These are phyloP conservation scores for Drosophila paranaensis DNA, from an alignment of 2,888 invertebrate species.

Conservation along the genomic window DNA sequence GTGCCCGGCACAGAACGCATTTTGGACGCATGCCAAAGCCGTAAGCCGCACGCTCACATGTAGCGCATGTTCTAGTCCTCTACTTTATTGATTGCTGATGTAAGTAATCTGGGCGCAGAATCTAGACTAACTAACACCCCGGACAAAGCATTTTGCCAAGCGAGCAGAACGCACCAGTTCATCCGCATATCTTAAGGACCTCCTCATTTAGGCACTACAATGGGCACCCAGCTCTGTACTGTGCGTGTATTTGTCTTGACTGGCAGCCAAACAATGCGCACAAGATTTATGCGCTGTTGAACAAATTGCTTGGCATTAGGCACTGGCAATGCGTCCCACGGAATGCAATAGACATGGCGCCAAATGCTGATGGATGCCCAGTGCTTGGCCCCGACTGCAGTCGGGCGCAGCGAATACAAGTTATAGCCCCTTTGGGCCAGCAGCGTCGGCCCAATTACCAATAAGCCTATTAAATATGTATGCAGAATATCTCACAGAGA, in stretches of 20 bases:
- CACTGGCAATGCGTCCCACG: constrained; percentile 42
- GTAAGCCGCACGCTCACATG: constrained; percentile 16
- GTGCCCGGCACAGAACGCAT: constrained; percentile 58
- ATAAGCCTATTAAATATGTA: constrained; percentile 42
- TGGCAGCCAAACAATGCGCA: constrained; percentile 55
- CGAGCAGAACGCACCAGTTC: constrained; percentile 37
- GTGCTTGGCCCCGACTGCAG: constrained; percentile 34
- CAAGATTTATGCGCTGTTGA: constrained; percentile 66
- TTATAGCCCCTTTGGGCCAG: constrained; percentile 24
- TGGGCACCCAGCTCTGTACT: constrained; percentile 16
- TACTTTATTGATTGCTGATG: constrained; percentile 75
- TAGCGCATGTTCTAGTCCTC: constrained; percentile 28
- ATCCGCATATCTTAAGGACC: constrained; percentile 63
- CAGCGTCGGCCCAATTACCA: constrained; percentile 20
- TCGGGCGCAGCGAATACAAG: constrained; percentile 24
- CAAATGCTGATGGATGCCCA: constrained; percentile 23
- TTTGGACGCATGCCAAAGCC: constrained; percentile 60
- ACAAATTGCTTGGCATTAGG: constrained; percentile 70
- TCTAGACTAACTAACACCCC: constrained; percentile 54
- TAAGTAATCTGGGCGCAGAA: constrained; percentile 62
- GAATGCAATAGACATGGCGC: constrained; percentile 45
- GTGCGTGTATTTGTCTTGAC: constrained; percentile 38
- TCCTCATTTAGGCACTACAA: constrained; percentile 58
- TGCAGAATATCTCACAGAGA: constrained; percentile 11
- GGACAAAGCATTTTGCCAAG: constrained; percentile 35